Percentiles rank a stretch among this genome's conserved stretches.
Evolutionary conservation across 2,113 vertebrate genomes (phyloP).

Genomic region (Caracal caracal): DNA sequence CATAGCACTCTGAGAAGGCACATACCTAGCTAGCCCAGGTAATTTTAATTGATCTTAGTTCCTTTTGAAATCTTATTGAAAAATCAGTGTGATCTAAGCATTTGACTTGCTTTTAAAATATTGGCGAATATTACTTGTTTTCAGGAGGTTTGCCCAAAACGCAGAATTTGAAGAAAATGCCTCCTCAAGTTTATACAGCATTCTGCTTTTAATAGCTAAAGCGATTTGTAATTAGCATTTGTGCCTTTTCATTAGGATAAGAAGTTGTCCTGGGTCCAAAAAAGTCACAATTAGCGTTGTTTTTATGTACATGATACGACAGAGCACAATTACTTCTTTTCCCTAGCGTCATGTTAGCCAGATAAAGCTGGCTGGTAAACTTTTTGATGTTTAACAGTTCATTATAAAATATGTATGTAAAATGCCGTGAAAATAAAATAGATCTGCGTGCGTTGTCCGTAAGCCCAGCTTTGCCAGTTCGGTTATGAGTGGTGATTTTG

Average conservation of each 20-base stretch:
- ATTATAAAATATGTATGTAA: neutral
- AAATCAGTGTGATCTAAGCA: neutral
- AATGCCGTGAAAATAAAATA: neutral
- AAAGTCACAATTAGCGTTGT: constrained; percentile 25
- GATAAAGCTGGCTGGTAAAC: neutral
- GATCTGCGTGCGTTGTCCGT: neutral
- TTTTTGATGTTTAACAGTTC: constrained; percentile 18
- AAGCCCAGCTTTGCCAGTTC: constrained; percentile 11
- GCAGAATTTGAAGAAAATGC: constrained; percentile 36
- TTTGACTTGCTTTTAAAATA: constrained; percentile 23
- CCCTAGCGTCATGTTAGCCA: neutral
- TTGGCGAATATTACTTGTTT: constrained; percentile 30
- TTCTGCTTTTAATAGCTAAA: constrained; percentile 27
- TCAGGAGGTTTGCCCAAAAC: constrained; percentile 47
- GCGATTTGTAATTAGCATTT: constrained; percentile 28
- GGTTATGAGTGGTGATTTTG: constrained; percentile 8
- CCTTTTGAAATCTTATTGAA: constrained; percentile 38
- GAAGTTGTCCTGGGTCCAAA: neutral
- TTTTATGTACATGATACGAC: neutral
- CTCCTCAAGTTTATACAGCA: neutral
- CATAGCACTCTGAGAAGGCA: constrained; percentile 12
- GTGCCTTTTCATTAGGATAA: constrained; percentile 28
- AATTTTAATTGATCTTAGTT: constrained; percentile 53
- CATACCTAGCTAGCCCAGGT: neutral
- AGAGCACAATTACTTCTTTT: constrained; percentile 42